Evolutionary conservation across 2,888 invertebrate species (phyloP).

Genomic region (Acholoe squamosa): DNA sequence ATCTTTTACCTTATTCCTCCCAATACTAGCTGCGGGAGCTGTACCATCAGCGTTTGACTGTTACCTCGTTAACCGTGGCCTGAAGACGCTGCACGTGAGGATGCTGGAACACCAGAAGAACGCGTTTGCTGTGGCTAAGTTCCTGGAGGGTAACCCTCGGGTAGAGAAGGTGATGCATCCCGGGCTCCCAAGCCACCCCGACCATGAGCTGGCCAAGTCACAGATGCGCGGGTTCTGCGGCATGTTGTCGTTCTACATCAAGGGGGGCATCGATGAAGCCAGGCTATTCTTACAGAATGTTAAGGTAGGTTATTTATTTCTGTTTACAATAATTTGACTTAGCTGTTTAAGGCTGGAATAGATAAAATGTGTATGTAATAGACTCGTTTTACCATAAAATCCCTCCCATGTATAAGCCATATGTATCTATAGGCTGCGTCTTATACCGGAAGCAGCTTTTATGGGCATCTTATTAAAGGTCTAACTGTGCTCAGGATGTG

Average conservation of each 20-base stretch:
- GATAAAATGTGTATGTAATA: neutral
- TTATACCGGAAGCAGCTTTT: too few relatives aligned
- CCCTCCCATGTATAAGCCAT: too few relatives aligned
- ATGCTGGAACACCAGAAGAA: conserved; percentile 83
- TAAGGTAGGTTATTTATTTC: conserved; percentile 74
- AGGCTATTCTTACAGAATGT: conserved; percentile 78
- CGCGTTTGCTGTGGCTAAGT: conserved; percentile 81
- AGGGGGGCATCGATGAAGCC: conserved; percentile 80
- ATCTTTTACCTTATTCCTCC: too few relatives aligned
- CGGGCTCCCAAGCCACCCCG: conserved; percentile 81
- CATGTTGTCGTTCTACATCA: conserved; percentile 82
- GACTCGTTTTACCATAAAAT: too few relatives aligned
- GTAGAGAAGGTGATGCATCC: conserved; percentile 83
- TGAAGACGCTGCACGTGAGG: conserved; percentile 82
- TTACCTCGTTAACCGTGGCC: conserved; percentile 90
- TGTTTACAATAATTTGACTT: neutral
- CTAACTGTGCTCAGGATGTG: too few relatives aligned
- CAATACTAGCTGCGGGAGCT: conserved; percentile 95
- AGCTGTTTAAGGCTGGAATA: too few relatives aligned
- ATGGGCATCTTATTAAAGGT: too few relatives aligned
- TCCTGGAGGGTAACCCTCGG: conserved; percentile 78
- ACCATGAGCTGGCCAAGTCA: conserved; percentile 80
- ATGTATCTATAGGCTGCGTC: too few relatives aligned
- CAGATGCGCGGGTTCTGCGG: conserved; percentile 83
- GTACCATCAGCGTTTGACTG: conserved; percentile 99